These are phyloP conservation scores for Aphelinus certus DNA, from an alignment of 1,140 invertebrate species.

Conservation along the genomic window DNA sequence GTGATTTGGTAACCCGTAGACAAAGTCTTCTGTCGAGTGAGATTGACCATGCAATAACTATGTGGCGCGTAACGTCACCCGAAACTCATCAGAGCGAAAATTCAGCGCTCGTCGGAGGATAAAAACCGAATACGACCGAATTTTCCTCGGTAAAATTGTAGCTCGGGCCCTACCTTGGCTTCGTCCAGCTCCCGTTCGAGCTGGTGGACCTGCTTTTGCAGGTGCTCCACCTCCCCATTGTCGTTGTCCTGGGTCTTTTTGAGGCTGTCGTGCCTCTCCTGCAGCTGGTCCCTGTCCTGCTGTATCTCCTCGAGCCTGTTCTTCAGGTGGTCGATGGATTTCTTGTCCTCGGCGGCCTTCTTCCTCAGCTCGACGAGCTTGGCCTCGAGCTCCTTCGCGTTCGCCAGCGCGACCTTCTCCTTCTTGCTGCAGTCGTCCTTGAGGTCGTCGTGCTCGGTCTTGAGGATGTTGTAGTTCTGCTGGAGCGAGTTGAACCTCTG, in stretches of 20 bases:
- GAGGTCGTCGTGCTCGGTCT: constrained; percentile 59
- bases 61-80: too few relatives aligned
- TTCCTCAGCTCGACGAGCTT: constrained; percentile 52
- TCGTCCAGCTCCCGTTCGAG: constrained; percentile 53
- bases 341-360: constrained; percentile 51
- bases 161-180: background rate
- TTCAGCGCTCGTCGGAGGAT: too few relatives aligned
- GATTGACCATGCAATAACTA: too few relatives aligned
- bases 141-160: too few relatives aligned
- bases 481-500: constrained; percentile 65
- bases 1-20: too few relatives aligned
- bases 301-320: constrained; percentile 53
- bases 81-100: too few relatives aligned
- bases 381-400: constrained; percentile 47
- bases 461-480: constrained; percentile 62
- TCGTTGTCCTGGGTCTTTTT: constrained; percentile 44
- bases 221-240: constrained; percentile 50
- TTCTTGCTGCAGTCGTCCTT: constrained; percentile 57
- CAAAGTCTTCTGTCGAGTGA: too few relatives aligned
- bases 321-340: constrained; percentile 58
- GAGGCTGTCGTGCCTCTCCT: constrained; percentile 55
- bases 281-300: constrained; percentile 51
- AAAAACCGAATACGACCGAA: too few relatives aligned
- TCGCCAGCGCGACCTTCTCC: constrained; percentile 50
- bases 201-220: constrained; percentile 58